These are phyloP conservation scores for Phocoena sinus DNA, from an alignment of 2,113 vertebrate species.

Conservation along the genomic window DNA sequence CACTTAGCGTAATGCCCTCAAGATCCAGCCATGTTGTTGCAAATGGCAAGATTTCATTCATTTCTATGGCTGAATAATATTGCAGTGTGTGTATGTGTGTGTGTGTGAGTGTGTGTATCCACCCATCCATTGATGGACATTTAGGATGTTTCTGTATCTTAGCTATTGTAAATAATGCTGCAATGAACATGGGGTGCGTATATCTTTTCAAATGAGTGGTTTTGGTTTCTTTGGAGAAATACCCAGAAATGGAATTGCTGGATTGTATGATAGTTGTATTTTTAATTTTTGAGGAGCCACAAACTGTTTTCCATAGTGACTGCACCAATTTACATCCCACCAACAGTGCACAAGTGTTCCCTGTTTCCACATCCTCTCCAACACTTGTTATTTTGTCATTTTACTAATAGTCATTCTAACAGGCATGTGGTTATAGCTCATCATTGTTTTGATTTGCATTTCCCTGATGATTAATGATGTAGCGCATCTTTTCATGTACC, in stretches of 20 bases:
- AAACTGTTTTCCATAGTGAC: neutral
- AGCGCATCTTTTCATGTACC: neutral
- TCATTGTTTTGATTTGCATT: neutral
- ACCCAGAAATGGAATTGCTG: neutral
- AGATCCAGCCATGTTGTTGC: neutral
- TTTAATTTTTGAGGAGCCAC: neutral
- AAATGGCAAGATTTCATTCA: neutral
- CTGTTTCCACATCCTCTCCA: neutral
- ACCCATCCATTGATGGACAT: neutral
- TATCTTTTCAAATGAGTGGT: neutral
- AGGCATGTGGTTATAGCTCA: neutral
- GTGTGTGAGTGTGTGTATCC: rapidly evolving
- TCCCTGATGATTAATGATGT: neutral
- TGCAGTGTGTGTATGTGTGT: neutral
- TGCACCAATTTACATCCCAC: neutral
- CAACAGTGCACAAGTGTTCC: neutral
- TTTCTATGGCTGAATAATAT: neutral
- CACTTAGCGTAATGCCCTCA: neutral
- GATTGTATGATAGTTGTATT: neutral
- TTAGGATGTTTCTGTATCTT: neutral
- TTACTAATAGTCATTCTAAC: neutral
- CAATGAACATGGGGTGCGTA: neutral
- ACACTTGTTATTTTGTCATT: neutral
- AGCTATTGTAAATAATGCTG: neutral
- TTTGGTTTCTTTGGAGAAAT: neutral